Conservation (phyloP, 2,888 invertebrate genomes). For the Agrochola lychnidis region DNA sequence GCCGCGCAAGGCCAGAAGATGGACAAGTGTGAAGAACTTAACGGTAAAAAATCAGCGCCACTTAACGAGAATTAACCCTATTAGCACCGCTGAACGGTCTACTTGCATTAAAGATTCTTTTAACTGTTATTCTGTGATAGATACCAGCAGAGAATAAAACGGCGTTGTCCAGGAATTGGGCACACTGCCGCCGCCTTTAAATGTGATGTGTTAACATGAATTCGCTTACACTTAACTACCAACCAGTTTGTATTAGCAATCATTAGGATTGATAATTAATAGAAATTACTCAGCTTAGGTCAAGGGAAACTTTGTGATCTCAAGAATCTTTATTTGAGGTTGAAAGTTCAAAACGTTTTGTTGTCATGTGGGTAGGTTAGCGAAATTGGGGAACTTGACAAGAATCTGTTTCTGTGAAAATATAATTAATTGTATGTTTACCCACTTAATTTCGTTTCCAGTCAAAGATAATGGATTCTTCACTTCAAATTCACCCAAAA, state of each 20-base stretch:
- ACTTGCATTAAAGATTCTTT: constrained; percentile 31
- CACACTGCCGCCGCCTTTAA: constrained; percentile 59
- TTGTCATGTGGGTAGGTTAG: constrained; percentile 8
- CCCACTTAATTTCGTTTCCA: not conserved
- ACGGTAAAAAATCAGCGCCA: constrained; percentile 83
- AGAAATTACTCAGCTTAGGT: constrained; percentile 15
- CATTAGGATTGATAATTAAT: constrained; percentile 29
- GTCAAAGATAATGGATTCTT: not conserved
- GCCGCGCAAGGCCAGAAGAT: constrained; percentile 96
- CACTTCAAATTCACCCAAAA: not conserved
- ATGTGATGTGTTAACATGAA: constrained; percentile 41
- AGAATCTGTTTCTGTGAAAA: not conserved
- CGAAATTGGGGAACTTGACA: not conserved
- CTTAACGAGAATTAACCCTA: constrained; percentile 53
- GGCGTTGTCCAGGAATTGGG: constrained; percentile 4
- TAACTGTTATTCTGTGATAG: constrained; percentile 29
- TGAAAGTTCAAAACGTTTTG: constrained; percentile 23
- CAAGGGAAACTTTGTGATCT: constrained; percentile 10
- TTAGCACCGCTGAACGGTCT: constrained; percentile 48
- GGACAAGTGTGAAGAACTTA: constrained; percentile 94
- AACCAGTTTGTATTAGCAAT: constrained; percentile 34
- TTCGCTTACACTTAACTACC: constrained; percentile 12
- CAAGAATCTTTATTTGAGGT: not conserved
- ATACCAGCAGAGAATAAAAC: constrained; percentile 13
- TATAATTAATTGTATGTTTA: not conserved